phyloP scores from a whole-genome alignment of 2,888 invertebrate species.

The Lasioglossum pauxillum region DNA sequence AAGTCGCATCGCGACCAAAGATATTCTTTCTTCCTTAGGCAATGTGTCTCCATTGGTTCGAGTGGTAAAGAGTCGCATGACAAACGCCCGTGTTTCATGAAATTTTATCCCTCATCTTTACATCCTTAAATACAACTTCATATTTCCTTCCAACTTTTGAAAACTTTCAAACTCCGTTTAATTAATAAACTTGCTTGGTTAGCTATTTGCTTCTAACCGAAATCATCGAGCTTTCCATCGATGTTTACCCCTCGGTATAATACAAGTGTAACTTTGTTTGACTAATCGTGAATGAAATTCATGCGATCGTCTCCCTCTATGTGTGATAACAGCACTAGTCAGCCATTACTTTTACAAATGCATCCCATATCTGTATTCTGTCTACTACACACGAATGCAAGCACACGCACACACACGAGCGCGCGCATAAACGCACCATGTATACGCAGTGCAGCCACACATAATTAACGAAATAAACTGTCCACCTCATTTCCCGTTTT shows the following conservation, averaged over 20 bases:
- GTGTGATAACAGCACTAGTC: constrained; percentile 76
- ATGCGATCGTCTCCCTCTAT: constrained; percentile 51
- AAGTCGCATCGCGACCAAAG: constrained; percentile 41
- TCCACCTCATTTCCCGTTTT: background rate
- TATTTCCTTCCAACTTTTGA: constrained; percentile 7
- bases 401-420: background rate
- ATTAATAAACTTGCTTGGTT: constrained; percentile 12
- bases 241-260: constrained; percentile 2
- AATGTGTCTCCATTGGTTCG: constrained; percentile 30
- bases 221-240: constrained; percentile 11
- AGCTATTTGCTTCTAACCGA: background rate
- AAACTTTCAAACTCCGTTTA: background rate
- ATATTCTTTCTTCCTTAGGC: constrained; percentile 24
- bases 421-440: background rate
- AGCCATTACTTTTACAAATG: constrained; percentile 72
- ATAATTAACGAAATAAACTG: background rate
- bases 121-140: constrained; percentile 28
- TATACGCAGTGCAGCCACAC: constrained; percentile 1
- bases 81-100: constrained; percentile 23
- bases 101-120: constrained; percentile 30
- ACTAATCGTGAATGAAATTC: constrained; percentile 54
- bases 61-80: constrained; percentile 22
- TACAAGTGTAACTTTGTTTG: constrained; percentile 26
- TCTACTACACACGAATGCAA: background rate
- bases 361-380: constrained; percentile 45